Percentiles rank a stretch among this genome's conserved stretches.
Conservation (phyloP, 2,888 invertebrate species). For the Steinernema carpocapsae region DNA sequence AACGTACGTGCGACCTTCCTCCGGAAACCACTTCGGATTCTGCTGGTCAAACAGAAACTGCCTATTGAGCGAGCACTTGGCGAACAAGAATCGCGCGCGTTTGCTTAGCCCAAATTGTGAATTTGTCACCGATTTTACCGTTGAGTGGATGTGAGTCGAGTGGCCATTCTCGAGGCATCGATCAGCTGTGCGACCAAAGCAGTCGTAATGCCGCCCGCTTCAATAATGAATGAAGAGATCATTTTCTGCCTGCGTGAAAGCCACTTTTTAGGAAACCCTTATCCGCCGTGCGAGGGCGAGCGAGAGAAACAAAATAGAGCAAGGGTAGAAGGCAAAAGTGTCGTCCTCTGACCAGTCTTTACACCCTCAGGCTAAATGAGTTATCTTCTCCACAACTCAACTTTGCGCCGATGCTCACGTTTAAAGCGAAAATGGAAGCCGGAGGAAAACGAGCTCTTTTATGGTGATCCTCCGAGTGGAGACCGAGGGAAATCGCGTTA, state of each 20-base stretch:
- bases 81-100: background rate
- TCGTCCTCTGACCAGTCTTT: background rate
- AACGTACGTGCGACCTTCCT: no score
- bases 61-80: no score
- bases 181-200: conserved; percentile 4
- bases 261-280: background rate
- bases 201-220: background rate
- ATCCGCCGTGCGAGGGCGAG: background rate
- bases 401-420: background rate
- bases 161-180: conserved; percentile 23
- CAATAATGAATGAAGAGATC: conserved; percentile 28
- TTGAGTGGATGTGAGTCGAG: conserved; percentile 25
- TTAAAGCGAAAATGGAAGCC: background rate
- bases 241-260: background rate
- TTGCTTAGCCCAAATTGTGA: conserved; percentile 32
- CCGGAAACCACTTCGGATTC: no score
- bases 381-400: conserved; percentile 17
- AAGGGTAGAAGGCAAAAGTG: background rate
- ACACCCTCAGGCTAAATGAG: conserved; percentile 34
- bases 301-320: background rate
- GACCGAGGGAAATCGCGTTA: background rate
- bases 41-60: no score
- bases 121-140: conserved; percentile 30
- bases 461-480: background rate
- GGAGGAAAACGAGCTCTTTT: conserved; percentile 17